phyloP scores from a whole-genome alignment of 1,140 invertebrate genomes.

The Hormaphis cornu region DNA sequence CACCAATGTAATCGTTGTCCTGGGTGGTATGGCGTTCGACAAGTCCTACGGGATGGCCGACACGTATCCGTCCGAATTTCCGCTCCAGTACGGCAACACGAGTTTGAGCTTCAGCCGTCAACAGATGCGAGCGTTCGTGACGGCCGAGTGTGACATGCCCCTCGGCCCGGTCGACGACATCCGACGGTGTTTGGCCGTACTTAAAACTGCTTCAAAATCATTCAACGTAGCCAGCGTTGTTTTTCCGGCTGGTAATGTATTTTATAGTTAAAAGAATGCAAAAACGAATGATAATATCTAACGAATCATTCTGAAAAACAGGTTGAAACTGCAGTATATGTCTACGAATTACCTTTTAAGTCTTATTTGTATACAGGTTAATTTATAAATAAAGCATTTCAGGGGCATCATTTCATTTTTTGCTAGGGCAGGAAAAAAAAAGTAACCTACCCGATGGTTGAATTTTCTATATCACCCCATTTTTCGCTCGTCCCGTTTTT shows the following conservation, averaged over 20 bases:
- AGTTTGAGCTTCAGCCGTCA: not conserved
- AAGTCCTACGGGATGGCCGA: not conserved
- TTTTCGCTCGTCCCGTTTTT: too few relatives aligned
- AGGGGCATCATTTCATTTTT: too few relatives aligned
- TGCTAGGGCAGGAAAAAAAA: too few relatives aligned
- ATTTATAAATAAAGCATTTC: too few relatives aligned
- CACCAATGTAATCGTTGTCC: conserved; percentile 7
- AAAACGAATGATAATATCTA: too few relatives aligned
- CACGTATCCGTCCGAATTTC: not conserved
- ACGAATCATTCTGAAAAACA: too few relatives aligned
- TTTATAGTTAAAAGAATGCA: too few relatives aligned
- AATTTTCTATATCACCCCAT: too few relatives aligned
- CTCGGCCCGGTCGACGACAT: not conserved
- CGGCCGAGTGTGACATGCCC: not conserved
- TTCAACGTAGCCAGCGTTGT: conserved; percentile 11
- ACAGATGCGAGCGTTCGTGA: not conserved
- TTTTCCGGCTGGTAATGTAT: conserved; percentile 11
- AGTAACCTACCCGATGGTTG: too few relatives aligned
- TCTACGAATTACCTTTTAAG: too few relatives aligned
- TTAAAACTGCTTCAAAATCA: conserved; percentile 7
- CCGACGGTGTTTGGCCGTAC: not conserved
- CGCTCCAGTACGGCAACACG: not conserved
- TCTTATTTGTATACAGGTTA: too few relatives aligned
- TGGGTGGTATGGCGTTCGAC: conserved; percentile 1
- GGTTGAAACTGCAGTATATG: too few relatives aligned